Evolutionary conservation across 64 coral and sea anemone species (phyloP).

Genomic region (Pocillopora damicornis): DNA sequence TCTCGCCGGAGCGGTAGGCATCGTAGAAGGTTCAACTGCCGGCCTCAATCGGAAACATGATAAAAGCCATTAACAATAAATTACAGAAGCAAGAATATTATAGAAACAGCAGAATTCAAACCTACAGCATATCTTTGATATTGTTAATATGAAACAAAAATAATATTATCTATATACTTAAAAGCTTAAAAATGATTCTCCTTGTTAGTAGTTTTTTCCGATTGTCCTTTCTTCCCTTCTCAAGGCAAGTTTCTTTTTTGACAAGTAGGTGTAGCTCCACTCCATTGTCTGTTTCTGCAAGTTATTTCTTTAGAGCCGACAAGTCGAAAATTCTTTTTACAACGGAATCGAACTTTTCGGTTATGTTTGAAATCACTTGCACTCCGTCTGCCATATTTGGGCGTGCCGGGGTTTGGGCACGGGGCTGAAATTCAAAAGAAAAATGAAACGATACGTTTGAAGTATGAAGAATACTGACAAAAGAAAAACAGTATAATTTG

Average conservation of each 20-base stretch:
- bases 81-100: too few relatives aligned
- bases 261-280: not conserved
- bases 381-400: not conserved
- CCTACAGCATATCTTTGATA: too few relatives aligned
- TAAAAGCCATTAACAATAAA: too few relatives aligned
- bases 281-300: constrained; percentile 12
- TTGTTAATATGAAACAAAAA: too few relatives aligned
- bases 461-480: too few relatives aligned
- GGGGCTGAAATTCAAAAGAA: not conserved
- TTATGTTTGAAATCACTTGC: constrained; percentile 24
- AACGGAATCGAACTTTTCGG: constrained; percentile 1
- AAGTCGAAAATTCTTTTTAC: not conserved
- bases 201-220: not conserved
- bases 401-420: constrained; percentile 17
- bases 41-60: too few relatives aligned
- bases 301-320: constrained; percentile 9
- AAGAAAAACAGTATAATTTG: too few relatives aligned
- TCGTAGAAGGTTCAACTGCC: not conserved
- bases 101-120: too few relatives aligned
- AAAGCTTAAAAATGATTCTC: too few relatives aligned
- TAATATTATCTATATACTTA: too few relatives aligned
- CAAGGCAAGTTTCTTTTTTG: not conserved
- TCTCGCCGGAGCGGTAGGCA: too few relatives aligned
- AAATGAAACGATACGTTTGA: not conserved
- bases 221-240: not conserved